phyloP scores from a whole-genome alignment of 1,140 invertebrate species.

The Conus betulinus region DNA sequence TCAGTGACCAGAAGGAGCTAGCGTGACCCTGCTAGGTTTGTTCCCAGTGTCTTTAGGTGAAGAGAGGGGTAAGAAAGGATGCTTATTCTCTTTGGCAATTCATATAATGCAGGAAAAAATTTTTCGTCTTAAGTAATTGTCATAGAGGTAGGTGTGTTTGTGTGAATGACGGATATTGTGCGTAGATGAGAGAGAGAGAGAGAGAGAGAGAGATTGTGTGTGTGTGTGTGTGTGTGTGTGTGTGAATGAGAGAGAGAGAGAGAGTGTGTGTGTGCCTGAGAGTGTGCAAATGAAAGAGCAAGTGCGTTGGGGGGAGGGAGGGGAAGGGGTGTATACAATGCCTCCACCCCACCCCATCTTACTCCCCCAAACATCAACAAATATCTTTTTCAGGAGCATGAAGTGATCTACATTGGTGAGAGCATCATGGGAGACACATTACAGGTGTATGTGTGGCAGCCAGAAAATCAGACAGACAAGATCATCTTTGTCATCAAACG shows the following conservation, averaged over 20 bases:
- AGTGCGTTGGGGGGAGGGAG: not conserved
- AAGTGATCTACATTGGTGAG: not conserved
- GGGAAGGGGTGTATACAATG: too few relatives aligned
- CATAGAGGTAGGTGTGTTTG: too few relatives aligned
- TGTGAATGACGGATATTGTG: too few relatives aligned
- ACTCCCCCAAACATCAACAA: not conserved
- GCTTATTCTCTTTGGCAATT: too few relatives aligned
- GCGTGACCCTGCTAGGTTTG: too few relatives aligned
- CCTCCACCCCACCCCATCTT: too few relatives aligned
- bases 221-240: not conserved
- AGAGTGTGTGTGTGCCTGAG: constrained; percentile 9
- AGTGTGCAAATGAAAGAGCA: not conserved
- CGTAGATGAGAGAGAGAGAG: not conserved
- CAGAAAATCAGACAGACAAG: not conserved
- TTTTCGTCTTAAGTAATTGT: too few relatives aligned
- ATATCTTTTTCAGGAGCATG: not conserved
- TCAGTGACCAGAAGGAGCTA: too few relatives aligned
- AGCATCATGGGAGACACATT: not conserved
- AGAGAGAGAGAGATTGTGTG: not conserved
- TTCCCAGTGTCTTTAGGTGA: too few relatives aligned
- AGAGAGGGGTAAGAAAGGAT: too few relatives aligned
- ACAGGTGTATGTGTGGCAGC: not conserved
- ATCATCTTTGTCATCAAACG: not conserved
- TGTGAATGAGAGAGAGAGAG: not conserved
- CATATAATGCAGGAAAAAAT: too few relatives aligned